These are phyloP conservation scores for Nymphalis urticae DNA, from an alignment of 2,888 invertebrate genomes.

Conservation along the genomic window DNA sequence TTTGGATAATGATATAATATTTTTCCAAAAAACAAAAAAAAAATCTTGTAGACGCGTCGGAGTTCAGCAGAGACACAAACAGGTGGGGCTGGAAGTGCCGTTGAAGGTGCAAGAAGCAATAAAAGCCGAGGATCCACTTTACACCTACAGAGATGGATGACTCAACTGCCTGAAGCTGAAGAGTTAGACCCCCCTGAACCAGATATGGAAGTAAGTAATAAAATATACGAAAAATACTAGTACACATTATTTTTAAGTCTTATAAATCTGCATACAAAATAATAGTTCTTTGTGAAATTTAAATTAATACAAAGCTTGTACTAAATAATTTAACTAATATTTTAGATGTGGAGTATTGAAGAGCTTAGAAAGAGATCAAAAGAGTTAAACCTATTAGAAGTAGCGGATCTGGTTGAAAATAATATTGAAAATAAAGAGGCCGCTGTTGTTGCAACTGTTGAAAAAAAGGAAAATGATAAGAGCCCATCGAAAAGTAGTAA, in stretches of 20 bases:
- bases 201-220: slow-evolving; percentile 74
- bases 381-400: slow-evolving; percentile 84
- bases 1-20: too few species aligned
- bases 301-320: not conserved
- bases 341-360: slow-evolving; percentile 86
- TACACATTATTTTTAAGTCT: not conserved
- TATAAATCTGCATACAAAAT: not conserved
- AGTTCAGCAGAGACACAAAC: slow-evolving; percentile 76
- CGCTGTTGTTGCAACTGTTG: slow-evolving; percentile 49
- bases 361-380: slow-evolving; percentile 86
- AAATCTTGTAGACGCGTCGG: slow-evolving; percentile 61
- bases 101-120: slow-evolving; percentile 68
- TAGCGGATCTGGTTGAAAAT: slow-evolving; percentile 65
- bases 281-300: not conserved
- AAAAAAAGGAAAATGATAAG: slow-evolving; percentile 82
- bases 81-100: slow-evolving; percentile 65
- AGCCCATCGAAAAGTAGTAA: slow-evolving; percentile 89
- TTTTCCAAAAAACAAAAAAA: not conserved
- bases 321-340: slow-evolving; percentile 20
- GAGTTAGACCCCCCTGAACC: slow-evolving; percentile 78
- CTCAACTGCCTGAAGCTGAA: slow-evolving; percentile 85
- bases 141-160: slow-evolving; percentile 91
- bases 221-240: not conserved
- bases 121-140: slow-evolving; percentile 87
- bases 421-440: slow-evolving; percentile 60